These are phyloP conservation scores for Limnephilus lunatus DNA, from an alignment of 2,888 invertebrate genomes.

Conservation along the genomic window DNA sequence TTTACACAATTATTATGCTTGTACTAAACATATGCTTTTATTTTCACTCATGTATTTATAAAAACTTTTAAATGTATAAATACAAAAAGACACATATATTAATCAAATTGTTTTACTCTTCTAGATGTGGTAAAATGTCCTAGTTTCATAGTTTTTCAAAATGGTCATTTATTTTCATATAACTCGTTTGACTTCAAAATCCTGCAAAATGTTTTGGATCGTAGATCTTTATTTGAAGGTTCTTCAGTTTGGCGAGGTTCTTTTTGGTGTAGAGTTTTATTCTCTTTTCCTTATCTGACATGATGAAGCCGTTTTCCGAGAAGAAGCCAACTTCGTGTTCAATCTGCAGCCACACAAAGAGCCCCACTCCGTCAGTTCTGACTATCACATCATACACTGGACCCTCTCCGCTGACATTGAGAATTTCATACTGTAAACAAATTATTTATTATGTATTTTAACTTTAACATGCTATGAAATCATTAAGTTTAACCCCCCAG, in stretches of 20 bases:
- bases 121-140: neutral
- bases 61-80: neutral
- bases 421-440: constrained; percentile 39
- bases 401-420: constrained; percentile 34
- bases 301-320: constrained; percentile 86
- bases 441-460: neutral
- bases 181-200: constrained; percentile 2
- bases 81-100: neutral
- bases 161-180: neutral
- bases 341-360: constrained; percentile 85
- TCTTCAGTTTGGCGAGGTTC: constrained; percentile 5
- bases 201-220: constrained; percentile 42
- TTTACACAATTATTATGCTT: neutral
- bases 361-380: constrained; percentile 76
- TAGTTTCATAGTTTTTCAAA: neutral
- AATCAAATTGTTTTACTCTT: neutral
- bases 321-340: constrained; percentile 79
- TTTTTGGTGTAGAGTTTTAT: constrained; percentile 47
- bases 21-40: constrained; percentile 2
- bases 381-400: constrained; percentile 68
- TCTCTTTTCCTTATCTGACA: constrained; percentile 69
- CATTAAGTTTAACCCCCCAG: too few species aligned
- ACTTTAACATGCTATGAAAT: too few species aligned
- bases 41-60: neutral
- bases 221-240: constrained; percentile 18